A percentile compares a stretch with the other conserved stretches of the same genome.
phyloP scores from a whole-genome alignment of 2,797 vertebrate genomes.

The Centroberyx gerrardi region DNA sequence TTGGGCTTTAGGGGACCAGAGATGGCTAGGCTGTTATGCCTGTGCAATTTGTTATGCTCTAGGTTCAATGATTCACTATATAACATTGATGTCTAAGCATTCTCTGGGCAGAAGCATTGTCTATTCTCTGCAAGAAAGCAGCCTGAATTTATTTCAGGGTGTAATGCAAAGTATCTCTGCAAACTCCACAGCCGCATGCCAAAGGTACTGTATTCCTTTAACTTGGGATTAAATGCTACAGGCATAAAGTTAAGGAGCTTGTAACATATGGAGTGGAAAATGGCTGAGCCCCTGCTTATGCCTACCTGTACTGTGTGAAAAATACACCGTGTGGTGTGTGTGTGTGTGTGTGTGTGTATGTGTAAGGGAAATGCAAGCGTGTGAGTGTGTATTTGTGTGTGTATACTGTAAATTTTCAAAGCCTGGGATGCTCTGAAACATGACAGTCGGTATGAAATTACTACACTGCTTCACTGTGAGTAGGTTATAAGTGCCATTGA shows the following conservation, averaged over 20 bases:
- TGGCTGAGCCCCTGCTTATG: neutral
- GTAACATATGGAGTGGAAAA: constrained; percentile 4
- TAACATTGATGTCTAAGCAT: constrained; percentile 46
- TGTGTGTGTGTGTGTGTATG: constrained; percentile 1
- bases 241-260: neutral
- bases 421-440: constrained; percentile 25
- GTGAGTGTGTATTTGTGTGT: constrained; percentile 22
- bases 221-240: neutral
- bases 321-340: neutral
- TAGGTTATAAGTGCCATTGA: constrained; percentile 35
- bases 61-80: constrained; percentile 47
- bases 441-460: neutral
- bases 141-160: constrained; percentile 44
- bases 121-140: constrained; percentile 46
- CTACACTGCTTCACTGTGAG: constrained; percentile 17
- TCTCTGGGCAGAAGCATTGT: constrained; percentile 31
- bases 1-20: constrained; percentile 16
- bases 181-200: constrained; percentile 26
- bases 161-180: constrained; percentile 33
- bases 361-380: constrained; percentile 10
- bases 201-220: neutral
- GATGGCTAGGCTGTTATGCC: neutral
- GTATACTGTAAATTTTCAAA: constrained; percentile 7
- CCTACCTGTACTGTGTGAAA: constrained; percentile 10
- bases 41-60: constrained; percentile 43